A percentile compares a stretch with the other conserved stretches of the same genome.
Conservation (phyloP, 92 coral and sea anemone species). For the Pocillopora meandrina region DNA sequence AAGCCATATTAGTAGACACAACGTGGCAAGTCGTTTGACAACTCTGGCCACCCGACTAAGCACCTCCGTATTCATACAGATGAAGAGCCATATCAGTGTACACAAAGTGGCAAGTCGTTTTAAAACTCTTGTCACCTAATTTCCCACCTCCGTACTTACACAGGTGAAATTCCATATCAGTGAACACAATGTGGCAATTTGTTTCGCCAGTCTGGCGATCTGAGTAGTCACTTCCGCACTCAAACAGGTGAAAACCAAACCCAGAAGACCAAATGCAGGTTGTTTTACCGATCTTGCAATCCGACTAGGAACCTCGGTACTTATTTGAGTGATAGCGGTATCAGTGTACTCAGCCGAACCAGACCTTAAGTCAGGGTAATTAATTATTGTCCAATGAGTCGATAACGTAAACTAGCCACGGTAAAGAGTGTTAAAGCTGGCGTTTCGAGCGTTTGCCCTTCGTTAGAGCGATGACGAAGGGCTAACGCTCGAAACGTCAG, state of each 20-base stretch:
- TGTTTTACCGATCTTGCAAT: too few relatives aligned
- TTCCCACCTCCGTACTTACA: slow-evolving; percentile 47
- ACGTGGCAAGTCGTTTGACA: slow-evolving; percentile 41
- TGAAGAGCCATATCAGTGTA: slow-evolving; percentile 52
- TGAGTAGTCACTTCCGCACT: not conserved
- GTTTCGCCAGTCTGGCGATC: slow-evolving; percentile 11
- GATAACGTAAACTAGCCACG: too few relatives aligned
- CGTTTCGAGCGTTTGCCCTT: too few relatives aligned
- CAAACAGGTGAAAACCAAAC: not conserved
- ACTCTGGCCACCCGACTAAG: slow-evolving; percentile 13
- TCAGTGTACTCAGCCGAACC: too few relatives aligned
- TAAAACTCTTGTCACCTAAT: not conserved
- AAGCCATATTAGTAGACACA: slow-evolving; percentile 44
- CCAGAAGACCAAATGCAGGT: too few relatives aligned
- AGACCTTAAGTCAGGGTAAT: too few relatives aligned
- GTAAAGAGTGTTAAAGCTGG: too few relatives aligned
- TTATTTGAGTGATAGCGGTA: too few relatives aligned
- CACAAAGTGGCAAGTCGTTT: slow-evolving; percentile 55
- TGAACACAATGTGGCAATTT: slow-evolving; percentile 50
- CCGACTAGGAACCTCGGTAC: too few relatives aligned
- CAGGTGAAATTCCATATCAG: slow-evolving; percentile 33
- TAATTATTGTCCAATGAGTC: too few relatives aligned
- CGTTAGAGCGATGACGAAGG: too few relatives aligned
- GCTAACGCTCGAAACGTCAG: too few relatives aligned
- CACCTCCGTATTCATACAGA: slow-evolving; percentile 46